phyloP scores from a whole-genome alignment of 2,797 vertebrate genomes.

The Bryconaethiops microstoma region DNA sequence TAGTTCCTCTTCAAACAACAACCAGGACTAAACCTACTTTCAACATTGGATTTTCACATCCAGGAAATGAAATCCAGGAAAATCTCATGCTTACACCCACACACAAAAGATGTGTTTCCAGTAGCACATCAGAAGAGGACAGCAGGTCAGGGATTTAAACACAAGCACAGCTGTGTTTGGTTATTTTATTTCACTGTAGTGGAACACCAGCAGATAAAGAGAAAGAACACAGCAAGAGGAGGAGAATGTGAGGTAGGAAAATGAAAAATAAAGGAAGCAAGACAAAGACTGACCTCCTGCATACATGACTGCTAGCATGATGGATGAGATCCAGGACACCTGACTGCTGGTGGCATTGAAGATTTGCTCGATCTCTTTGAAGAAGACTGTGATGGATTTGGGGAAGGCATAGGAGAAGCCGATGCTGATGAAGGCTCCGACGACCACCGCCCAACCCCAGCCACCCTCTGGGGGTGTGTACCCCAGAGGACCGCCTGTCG shows the following conservation, averaged over 20 bases:
- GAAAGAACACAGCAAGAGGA: neutral
- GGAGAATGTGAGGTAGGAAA: neutral
- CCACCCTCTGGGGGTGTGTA: slow-evolving; percentile 95
- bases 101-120: slow-evolving; percentile 10
- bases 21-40: neutral
- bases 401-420: slow-evolving; percentile 98
- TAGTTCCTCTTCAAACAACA: neutral
- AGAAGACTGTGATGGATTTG: slow-evolving; percentile 97
- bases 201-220: neutral
- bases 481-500: slow-evolving; percentile 81
- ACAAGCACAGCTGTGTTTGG: slow-evolving; percentile 29
- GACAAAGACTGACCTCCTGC: slow-evolving; percentile 85
- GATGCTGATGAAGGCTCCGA: slow-evolving; percentile 94
- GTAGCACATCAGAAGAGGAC: slow-evolving; percentile 12
- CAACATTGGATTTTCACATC: neutral
- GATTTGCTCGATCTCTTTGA: slow-evolving; percentile 95
- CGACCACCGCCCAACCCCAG: slow-evolving; percentile 95
- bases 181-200: slow-evolving; percentile 27
- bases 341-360: slow-evolving; percentile 90
- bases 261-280: neutral
- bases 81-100: too few species aligned
- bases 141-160: slow-evolving; percentile 10
- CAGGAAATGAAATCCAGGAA: neutral
- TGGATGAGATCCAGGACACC: slow-evolving; percentile 98
- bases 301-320: slow-evolving; percentile 97